Evolutionary conservation across 1,140 invertebrate species (phyloP).

Genomic region (Physella acuta): DNA sequence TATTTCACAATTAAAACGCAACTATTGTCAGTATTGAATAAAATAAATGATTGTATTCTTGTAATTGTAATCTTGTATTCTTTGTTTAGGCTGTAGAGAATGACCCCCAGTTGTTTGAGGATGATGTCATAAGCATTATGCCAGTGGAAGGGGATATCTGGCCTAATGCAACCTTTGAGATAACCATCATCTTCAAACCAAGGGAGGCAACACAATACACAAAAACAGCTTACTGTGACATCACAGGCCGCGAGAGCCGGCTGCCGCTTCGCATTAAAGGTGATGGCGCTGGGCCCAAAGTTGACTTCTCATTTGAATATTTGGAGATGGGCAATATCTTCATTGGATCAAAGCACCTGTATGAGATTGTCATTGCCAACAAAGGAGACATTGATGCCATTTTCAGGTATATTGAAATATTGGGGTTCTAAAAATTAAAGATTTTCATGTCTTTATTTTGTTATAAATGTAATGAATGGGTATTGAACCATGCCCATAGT

Average conservation of each 20-base stretch:
- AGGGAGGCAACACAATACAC: slow-evolving; percentile 55
- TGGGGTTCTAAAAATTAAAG: no score
- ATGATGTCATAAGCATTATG: slow-evolving; percentile 59
- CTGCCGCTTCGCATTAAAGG: slow-evolving; percentile 57
- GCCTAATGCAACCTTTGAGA: slow-evolving; percentile 55
- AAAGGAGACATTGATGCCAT: slow-evolving; percentile 61
- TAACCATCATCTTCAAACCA: slow-evolving; percentile 59
- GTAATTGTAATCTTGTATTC: slow-evolving; percentile 17
- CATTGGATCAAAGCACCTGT: slow-evolving; percentile 56
- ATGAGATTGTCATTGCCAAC: slow-evolving; percentile 60
- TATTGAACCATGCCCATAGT: no score
- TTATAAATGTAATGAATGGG: no score
- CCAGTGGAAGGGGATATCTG: slow-evolving; percentile 61
- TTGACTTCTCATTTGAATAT: slow-evolving; percentile 55
- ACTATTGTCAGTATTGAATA: no score
- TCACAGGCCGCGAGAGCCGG: slow-evolving; percentile 57
- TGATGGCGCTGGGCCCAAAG: slow-evolving; percentile 57
- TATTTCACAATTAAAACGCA: no score
- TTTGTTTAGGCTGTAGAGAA: slow-evolving; percentile 51
- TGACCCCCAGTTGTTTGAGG: slow-evolving; percentile 55
- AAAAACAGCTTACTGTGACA: slow-evolving; percentile 57
- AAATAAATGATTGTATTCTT: no score
- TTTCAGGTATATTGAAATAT: no score
- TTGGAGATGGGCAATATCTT: slow-evolving; percentile 61
- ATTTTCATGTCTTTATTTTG: no score